phyloP scores from a whole-genome alignment of 23 tunicate species.

The Corella eumyota region DNA sequence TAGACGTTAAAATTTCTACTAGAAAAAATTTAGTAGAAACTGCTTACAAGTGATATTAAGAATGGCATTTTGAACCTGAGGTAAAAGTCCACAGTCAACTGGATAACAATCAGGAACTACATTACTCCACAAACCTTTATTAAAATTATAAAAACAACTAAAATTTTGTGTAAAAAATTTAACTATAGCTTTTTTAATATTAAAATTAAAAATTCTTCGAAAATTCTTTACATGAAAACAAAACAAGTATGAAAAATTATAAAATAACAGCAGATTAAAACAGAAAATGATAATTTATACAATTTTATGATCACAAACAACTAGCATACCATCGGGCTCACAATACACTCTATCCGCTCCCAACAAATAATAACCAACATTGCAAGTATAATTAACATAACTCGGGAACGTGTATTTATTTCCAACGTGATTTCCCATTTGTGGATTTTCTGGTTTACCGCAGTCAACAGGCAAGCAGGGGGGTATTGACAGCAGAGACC shows the following conservation, averaged over 20 bases:
- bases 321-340: slow-evolving; percentile 46
- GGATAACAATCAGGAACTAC: slow-evolving; percentile 29
- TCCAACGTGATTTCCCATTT: slow-evolving; percentile 35
- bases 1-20: too few species aligned
- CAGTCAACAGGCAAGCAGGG: slow-evolving; percentile 61
- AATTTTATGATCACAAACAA: too few species aligned
- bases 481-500: slow-evolving; percentile 51
- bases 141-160: too few species aligned
- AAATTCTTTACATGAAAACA: too few species aligned
- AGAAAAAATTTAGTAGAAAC: background rate
- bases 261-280: too few species aligned
- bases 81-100: slow-evolving; percentile 20
- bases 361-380: slow-evolving; percentile 45
- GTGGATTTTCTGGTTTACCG: slow-evolving; percentile 27
- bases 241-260: too few species aligned
- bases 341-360: slow-evolving; percentile 31
- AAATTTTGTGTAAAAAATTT: too few species aligned
- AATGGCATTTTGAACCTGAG: slow-evolving; percentile 17
- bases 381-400: slow-evolving; percentile 37
- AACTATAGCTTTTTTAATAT: too few species aligned
- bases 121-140: slow-evolving; percentile 26
- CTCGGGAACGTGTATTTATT: slow-evolving; percentile 23
- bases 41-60: slow-evolving; percentile 8
- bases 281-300: too few species aligned
- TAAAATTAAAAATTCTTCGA: too few species aligned